phyloP scores from a whole-genome alignment of 2,888 invertebrate species.

The Lycophotia porphyrea region DNA sequence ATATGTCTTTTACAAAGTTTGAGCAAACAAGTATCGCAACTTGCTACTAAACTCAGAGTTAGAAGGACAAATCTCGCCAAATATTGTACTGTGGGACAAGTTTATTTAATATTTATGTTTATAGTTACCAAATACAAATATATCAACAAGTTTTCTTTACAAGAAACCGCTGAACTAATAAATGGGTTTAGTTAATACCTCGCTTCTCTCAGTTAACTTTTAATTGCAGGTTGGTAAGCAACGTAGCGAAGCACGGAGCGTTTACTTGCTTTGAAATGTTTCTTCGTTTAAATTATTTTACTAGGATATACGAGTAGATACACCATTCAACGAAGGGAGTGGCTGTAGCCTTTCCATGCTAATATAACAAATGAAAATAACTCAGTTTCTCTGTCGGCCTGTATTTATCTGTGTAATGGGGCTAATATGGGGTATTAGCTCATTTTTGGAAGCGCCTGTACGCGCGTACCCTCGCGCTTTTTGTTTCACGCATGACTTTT shows the following conservation, averaged over 20 bases:
- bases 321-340: background rate
- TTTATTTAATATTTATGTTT: background rate
- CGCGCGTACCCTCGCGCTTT: background rate
- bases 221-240: slow-evolving; percentile 30
- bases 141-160: slow-evolving; percentile 34
- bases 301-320: background rate
- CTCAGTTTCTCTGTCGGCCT: background rate
- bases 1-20: background rate
- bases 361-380: background rate
- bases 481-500: background rate
- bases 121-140: slow-evolving; percentile 21
- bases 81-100: background rate
- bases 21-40: background rate
- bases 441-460: background rate
- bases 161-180: slow-evolving; percentile 35
- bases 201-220: slow-evolving; percentile 34
- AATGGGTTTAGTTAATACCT: slow-evolving; percentile 34
- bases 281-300: slow-evolving; percentile 11
- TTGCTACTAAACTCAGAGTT: background rate
- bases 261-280: slow-evolving; percentile 18
- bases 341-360: background rate
- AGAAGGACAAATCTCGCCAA: background rate
- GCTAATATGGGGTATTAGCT: too few species aligned
- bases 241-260: slow-evolving; percentile 9
- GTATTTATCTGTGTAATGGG: background rate